Base-by-base conservation (phyloP, 2,888 invertebrate species). In the Bugula neritina region DNA sequence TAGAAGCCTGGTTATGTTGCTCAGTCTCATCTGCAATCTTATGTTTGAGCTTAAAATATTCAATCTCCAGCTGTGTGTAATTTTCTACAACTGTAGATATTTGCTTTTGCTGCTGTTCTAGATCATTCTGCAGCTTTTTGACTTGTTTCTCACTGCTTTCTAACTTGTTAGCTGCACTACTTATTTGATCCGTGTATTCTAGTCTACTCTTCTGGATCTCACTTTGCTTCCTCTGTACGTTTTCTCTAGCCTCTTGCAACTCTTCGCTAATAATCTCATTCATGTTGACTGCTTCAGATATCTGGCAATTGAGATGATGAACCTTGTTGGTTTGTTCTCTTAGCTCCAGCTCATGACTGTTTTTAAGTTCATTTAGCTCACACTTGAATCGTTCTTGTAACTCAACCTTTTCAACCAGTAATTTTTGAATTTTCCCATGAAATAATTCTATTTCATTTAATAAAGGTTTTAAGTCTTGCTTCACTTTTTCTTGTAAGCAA, bases 391-490 rank as follows among this genome's bases (percentile, higher is more conserved):
- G 29, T 31, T 63, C 29, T 3, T 63, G 63, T 27, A 63, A 63
- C 31, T 63, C 31, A 13, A 27, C 2, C 27, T 63, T 63, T 31
- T 63, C 63, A 10, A n/a, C 27, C 27, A 31, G 10, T 13, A 63
- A 27, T n/a, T 63, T 63, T 34, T 63, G 63, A 27, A 63, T 31
- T 25, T 63, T 27, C 10, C 10, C 63, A 63, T 63, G 29, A 31
- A 63, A 31, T 27, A 3, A 10, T 21, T 31, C 21, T 27, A 63
- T 63, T 63, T 25, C 31, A 43, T 5, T 43, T 43, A 43, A 10
- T 43, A 43, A 43, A 43, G 43, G 43, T 43, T 43, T 43, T 5
- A 43, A 17, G 43, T 63, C 31, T n/a, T 63, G 27, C 2, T 3
- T 34, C 13, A n/a, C 29, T 34, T 63, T 63, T 27, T 63, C 63